Evolutionary conservation across 37 sponge, comb jelly and placozoan genomes (phyloP).

Genomic region (Oscarella lobularis): DNA sequence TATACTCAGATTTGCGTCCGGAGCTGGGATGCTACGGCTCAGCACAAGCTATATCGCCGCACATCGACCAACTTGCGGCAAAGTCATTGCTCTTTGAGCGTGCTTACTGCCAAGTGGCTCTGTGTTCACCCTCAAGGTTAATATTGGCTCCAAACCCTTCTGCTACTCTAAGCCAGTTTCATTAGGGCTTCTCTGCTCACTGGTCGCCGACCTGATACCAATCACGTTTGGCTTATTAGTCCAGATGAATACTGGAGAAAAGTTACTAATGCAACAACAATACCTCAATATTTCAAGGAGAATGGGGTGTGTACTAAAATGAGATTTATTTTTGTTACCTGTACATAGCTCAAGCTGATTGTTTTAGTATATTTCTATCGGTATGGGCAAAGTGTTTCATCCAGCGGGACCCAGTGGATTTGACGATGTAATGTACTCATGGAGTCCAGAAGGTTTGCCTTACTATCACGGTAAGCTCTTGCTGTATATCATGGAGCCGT

Average conservation of each 20-base stretch:
- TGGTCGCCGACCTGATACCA: slow-evolving; percentile 31
- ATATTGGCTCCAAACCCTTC: too few species aligned
- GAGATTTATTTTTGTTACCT: too few species aligned
- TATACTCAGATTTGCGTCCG: slow-evolving; percentile 17
- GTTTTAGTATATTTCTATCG: slow-evolving; percentile 14
- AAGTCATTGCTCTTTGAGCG: slow-evolving; percentile 28
- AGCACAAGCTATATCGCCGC: slow-evolving; percentile 8
- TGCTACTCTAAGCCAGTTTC: too few species aligned
- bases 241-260: slow-evolving; percentile 27
- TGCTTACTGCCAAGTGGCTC: slow-evolving; percentile 41
- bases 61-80: slow-evolving; percentile 26
- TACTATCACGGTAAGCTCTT: slow-evolving; percentile 5
- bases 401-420: slow-evolving; percentile 34
- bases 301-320: too few species aligned
- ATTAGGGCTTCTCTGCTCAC: slow-evolving; percentile 25
- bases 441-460: slow-evolving; percentile 31
- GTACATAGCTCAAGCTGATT: too few species aligned
- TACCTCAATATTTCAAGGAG: slow-evolving; percentile 47
- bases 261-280: slow-evolving; percentile 33
- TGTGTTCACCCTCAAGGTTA: slow-evolving; percentile 30
- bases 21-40: slow-evolving; percentile 27
- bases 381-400: slow-evolving; percentile 41
- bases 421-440: slow-evolving; percentile 22
- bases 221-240: slow-evolving; percentile 27
- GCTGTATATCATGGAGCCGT: too few species aligned